phyloP scores from a whole-genome alignment of 53 echinoderm and acorn worm genomes.

The Stichopus horrens region DNA sequence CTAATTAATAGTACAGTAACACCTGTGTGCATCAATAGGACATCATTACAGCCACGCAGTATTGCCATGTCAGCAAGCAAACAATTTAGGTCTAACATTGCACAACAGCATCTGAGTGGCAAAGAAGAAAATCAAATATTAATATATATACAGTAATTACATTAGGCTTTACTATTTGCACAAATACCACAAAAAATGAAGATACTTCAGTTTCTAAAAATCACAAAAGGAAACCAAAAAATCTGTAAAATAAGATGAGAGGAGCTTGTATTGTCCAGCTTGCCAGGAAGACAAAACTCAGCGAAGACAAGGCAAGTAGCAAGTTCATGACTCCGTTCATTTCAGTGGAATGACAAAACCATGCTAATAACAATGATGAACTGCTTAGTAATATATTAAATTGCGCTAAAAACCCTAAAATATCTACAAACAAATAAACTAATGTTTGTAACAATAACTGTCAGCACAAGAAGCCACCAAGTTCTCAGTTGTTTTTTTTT shows the following conservation, averaged over 20 bases:
- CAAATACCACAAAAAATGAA: constrained; percentile 20
- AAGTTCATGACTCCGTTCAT: background rate
- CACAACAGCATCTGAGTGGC: constrained; percentile 29
- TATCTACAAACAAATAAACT: background rate
- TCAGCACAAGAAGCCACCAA: too few species aligned
- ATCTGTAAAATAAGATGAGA: background rate
- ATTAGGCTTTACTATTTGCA: background rate
- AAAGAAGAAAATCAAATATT: constrained; percentile 4
- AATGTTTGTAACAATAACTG: background rate
- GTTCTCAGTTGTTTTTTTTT: too few species aligned
- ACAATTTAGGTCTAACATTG: background rate
- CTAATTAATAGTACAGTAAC: too few species aligned
- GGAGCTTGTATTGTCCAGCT: background rate
- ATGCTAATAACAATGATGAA: background rate
- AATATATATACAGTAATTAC: constrained; percentile 29
- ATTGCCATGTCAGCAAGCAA: background rate
- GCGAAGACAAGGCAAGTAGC: background rate
- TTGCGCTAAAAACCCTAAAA: background rate
- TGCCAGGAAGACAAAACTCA: background rate
- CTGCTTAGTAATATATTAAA: background rate
- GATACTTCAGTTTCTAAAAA: constrained; percentile 11
- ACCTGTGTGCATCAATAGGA: too few species aligned
- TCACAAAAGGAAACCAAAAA: background rate
- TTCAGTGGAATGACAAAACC: background rate
- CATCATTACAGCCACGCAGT: too few species aligned